Conservation (phyloP, 53 echinoderm and acorn worm genomes). For the Glandiceps talaboti region DNA sequence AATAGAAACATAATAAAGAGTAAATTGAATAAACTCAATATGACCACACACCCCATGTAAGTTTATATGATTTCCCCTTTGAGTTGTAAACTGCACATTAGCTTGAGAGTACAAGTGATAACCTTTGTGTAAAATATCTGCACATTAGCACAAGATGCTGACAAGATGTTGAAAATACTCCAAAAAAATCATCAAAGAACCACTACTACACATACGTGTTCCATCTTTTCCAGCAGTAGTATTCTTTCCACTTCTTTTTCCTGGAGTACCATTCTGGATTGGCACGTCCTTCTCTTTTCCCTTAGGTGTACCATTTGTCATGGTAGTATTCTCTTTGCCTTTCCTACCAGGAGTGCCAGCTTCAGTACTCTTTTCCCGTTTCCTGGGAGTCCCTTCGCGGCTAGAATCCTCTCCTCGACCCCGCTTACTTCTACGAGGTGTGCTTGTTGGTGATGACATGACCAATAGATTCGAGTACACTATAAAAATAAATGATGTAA, state of each 20-base stretch:
- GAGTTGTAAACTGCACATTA: no score
- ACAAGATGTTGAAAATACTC: no score
- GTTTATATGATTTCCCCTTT: no score
- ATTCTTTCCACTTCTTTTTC: background rate
- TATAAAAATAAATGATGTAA: no score
- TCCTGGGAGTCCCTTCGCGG: constrained; percentile 40
- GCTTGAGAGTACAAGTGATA: no score
- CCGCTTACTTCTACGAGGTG: constrained; percentile 23
- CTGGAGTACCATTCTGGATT: background rate
- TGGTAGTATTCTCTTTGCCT: background rate
- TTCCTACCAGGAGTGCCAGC: constrained; percentile 21
- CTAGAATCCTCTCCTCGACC: constrained; percentile 24
- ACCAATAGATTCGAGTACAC: no score
- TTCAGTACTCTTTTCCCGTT: constrained; percentile 56
- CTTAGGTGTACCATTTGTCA: constrained; percentile 42
- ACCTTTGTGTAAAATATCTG: no score
- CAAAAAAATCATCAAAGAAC: no score
- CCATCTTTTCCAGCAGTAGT: background rate
- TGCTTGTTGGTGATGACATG: constrained; percentile 68
- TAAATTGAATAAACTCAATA: no score
- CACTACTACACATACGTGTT: background rate
- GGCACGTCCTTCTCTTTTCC: constrained; percentile 6
- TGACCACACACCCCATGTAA: no score
- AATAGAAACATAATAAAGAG: no score
- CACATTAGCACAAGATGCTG: no score